Percentiles rank a stretch among this genome's conserved stretches.
Evolutionary conservation across 2,797 vertebrate genomes (phyloP).

Genomic region (Myotis planiceps): DNA sequence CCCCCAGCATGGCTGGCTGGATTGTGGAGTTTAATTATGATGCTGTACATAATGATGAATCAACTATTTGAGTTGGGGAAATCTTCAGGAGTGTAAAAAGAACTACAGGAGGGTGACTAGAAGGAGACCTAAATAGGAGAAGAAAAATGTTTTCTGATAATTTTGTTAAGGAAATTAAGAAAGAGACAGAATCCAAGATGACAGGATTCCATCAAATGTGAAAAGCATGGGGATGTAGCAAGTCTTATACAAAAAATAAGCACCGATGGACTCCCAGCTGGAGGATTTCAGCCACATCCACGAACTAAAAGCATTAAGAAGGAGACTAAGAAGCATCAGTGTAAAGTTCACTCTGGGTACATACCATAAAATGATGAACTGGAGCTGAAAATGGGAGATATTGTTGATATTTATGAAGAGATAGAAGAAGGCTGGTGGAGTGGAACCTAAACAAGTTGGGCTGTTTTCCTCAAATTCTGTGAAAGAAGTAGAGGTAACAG

Average conservation of each 20-base stretch:
- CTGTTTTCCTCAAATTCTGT: slow-evolving; percentile 98
- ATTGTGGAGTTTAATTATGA: slow-evolving; percentile 96
- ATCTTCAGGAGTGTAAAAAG: slow-evolving; percentile 94
- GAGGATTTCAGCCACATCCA: slow-evolving; percentile 92
- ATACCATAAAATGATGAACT: slow-evolving; percentile 94
- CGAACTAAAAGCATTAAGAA: slow-evolving; percentile 88
- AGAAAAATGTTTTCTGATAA: slow-evolving; percentile 97
- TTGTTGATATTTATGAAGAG: slow-evolving; percentile 93
- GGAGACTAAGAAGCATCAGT: slow-evolving; percentile 93
- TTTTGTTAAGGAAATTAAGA: slow-evolving; percentile 92
- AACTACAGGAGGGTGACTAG: slow-evolving; percentile 96
- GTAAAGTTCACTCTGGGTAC: slow-evolving; percentile 93
- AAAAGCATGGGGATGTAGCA: slow-evolving; percentile 94
- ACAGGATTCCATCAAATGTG: slow-evolving; percentile 85
- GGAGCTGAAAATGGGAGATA: slow-evolving; percentile 93
- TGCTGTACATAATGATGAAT: slow-evolving; percentile 95
- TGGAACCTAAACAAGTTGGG: slow-evolving; percentile 92
- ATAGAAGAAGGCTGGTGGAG: slow-evolving; percentile 99
- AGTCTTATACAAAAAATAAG: slow-evolving; percentile 96
- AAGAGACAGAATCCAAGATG: slow-evolving; percentile 90
- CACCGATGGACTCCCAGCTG: slow-evolving; percentile 92
- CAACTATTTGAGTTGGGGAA: slow-evolving; percentile 93
- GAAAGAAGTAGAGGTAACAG: slow-evolving; percentile 92
- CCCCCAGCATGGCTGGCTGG: slow-evolving; percentile 88
- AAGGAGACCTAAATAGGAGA: slow-evolving; percentile 94